Evolutionary conservation across 2,888 invertebrate genomes (phyloP).

Genomic region (Bhutanitis thaidina): DNA sequence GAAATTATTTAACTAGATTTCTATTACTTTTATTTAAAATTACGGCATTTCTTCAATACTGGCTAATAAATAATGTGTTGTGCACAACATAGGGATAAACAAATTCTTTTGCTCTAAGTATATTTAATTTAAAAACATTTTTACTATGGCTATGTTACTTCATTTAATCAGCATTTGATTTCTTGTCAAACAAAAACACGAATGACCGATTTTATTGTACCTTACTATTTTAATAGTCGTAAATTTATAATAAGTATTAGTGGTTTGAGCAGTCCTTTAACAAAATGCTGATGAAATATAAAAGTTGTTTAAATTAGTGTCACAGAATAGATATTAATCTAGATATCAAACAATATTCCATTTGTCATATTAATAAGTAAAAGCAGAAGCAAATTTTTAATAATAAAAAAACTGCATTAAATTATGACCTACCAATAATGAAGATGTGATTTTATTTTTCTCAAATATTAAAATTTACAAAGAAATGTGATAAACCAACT

Average conservation of each 20-base stretch:
- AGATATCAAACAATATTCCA: constrained; percentile 79
- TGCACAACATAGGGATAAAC: background rate
- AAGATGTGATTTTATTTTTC: constrained; percentile 52
- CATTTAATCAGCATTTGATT: constrained; percentile 9
- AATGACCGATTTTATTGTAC: constrained; percentile 41
- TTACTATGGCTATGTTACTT: background rate
- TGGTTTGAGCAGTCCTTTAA: constrained; percentile 58
- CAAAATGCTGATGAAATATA: constrained; percentile 72
- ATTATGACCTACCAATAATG: constrained; percentile 79
- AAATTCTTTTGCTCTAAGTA: constrained; percentile 17
- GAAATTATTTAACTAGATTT: background rate
- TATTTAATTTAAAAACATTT: background rate
- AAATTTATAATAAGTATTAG: constrained; percentile 49
- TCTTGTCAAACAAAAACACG: background rate
- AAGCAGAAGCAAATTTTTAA: constrained; percentile 75
- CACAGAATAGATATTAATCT: constrained; percentile 76
- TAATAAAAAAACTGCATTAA: constrained; percentile 77
- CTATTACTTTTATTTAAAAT: background rate
- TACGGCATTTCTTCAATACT: background rate
- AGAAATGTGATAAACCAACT: too few species aligned
- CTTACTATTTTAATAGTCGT: constrained; percentile 44
- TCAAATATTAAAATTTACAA: background rate
- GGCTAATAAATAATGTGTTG: background rate
- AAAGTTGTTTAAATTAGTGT: constrained; percentile 78
- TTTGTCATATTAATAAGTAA: constrained; percentile 78